Evolutionary conservation across 2,888 invertebrate species (phyloP), one percentile per base, ranked within the genome.

Genomic region (Lasioglossum pauxillum): DNA sequence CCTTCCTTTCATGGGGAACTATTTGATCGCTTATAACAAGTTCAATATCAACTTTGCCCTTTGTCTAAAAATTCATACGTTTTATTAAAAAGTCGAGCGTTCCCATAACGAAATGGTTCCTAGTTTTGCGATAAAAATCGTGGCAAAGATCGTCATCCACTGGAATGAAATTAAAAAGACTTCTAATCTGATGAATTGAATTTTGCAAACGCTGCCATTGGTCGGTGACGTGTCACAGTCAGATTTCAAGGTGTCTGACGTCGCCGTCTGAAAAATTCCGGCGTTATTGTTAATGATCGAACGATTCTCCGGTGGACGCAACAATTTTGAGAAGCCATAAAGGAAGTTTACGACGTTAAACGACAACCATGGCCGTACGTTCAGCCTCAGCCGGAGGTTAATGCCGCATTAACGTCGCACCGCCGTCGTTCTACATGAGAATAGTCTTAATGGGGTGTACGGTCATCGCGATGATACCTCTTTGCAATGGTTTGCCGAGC

Each of bases 381-480:
- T 78, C 78, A n/a, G 82, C 75, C 74, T 82, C 5, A 81, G 64
- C 57, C 64, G 53, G 57, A 64, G 78, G 80, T 83, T 89, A 88
- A 83, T 69, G 69, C 69, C 49, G 69, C 80, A 75, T 88, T 88
- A 86, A 83, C 76, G 75, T 80, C 75, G 77, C 75, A 73, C 76
- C 60, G 19, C 44, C 44, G 69, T 85, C 82, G 72, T 71, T 84
- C 84, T 77, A 76, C 85, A n/a, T 38, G 67, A 31, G 14, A 23
- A 23, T 72, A 72, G 78, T 85, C 85, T 86, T 86, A 81, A 78
- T 85, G 75, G 75, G 74, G 5, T 5, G 72, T 64, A 14, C 19
- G 16, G 16, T 31, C 53, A 46, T 69, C 85, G 31, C 74, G n/a
- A 60, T 14, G 75, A 73, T 84, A 67, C 64, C 78, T 44, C 78